Evolutionary conservation across 2,797 vertebrate genomes (phyloP).

Genomic region (Scleropages formosus): DNA sequence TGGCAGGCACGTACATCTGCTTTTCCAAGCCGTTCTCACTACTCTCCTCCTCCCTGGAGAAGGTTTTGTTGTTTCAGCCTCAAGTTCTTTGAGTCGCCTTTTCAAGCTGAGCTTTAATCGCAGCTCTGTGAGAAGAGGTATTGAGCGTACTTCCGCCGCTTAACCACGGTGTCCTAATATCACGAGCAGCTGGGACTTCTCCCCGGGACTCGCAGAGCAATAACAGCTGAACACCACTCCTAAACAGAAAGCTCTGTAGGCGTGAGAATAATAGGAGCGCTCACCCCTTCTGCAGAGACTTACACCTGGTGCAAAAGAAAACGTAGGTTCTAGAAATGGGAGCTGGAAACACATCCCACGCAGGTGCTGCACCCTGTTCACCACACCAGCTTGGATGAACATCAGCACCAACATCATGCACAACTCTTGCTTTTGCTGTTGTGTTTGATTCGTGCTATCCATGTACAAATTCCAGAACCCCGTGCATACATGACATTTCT

Average conservation of each 20-base stretch:
- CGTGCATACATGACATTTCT: no score
- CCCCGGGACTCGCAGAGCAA: constrained; percentile 43
- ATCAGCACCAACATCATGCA: neutral
- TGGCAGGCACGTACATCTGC: constrained; percentile 16
- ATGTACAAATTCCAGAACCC: no score
- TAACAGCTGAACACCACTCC: constrained; percentile 34
- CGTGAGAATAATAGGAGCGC: constrained; percentile 46
- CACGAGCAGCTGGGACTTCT: constrained; percentile 44
- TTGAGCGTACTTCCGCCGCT: constrained; percentile 44
- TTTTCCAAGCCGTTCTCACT: constrained; percentile 4
- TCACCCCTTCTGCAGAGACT: constrained; percentile 51
- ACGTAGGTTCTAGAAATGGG: constrained; percentile 65
- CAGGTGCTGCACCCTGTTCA: neutral
- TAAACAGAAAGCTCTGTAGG: neutral
- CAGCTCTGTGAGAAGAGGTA: constrained; percentile 2
- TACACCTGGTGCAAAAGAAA: constrained; percentile 60
- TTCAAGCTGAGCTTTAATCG: constrained; percentile 13
- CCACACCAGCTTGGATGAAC: no score
- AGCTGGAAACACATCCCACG: constrained; percentile 10
- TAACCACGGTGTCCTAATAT: constrained; percentile 28
- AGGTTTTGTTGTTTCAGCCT: constrained; percentile 19
- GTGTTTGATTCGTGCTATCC: no score
- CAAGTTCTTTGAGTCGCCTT: neutral
- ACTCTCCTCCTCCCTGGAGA: neutral
- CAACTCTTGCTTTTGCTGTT: neutral